phyloP scores from a whole-genome alignment of 1,140 invertebrate species.

The Hyles vespertilio region DNA sequence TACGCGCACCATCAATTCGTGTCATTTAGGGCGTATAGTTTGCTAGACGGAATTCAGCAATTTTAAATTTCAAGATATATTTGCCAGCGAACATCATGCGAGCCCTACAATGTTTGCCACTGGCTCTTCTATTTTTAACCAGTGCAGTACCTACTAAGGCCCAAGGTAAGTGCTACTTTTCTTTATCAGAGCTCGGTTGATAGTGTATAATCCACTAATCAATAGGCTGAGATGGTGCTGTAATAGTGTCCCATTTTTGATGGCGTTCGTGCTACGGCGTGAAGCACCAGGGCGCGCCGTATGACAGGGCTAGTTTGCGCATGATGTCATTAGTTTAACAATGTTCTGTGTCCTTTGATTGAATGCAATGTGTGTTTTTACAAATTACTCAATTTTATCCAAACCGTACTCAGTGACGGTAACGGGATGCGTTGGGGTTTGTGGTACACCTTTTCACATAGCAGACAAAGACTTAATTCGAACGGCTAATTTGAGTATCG shows the following conservation, averaged over 20 bases:
- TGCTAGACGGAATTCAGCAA: neutral
- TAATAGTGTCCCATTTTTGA: neutral
- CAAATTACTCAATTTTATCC: neutral
- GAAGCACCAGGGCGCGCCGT: constrained; percentile 1
- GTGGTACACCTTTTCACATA: neutral
- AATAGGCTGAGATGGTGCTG: too few relatives aligned
- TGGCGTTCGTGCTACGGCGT: neutral
- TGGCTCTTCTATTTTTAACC: constrained; percentile 34
- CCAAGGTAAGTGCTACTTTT: constrained; percentile 25
- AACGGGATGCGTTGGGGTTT: neutral
- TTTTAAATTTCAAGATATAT: neutral
- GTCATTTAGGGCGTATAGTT: neutral
- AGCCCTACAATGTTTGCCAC: constrained; percentile 6
- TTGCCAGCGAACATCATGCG: constrained; percentile 4
- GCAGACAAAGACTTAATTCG: neutral
- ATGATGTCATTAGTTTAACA: constrained; percentile 18
- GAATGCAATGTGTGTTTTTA: constrained; percentile 9
- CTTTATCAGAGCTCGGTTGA: neutral
- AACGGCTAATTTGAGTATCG: too few relatives aligned
- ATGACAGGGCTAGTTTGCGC: constrained; percentile 6
- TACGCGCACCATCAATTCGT: neutral
- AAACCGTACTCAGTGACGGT: neutral
- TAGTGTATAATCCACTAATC: too few relatives aligned
- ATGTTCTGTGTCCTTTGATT: constrained; percentile 4
- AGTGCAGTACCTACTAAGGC: constrained; percentile 23